Evolutionary conservation across 2,797 vertebrate genomes (phyloP).

Genomic region (Falco naumanni): DNA sequence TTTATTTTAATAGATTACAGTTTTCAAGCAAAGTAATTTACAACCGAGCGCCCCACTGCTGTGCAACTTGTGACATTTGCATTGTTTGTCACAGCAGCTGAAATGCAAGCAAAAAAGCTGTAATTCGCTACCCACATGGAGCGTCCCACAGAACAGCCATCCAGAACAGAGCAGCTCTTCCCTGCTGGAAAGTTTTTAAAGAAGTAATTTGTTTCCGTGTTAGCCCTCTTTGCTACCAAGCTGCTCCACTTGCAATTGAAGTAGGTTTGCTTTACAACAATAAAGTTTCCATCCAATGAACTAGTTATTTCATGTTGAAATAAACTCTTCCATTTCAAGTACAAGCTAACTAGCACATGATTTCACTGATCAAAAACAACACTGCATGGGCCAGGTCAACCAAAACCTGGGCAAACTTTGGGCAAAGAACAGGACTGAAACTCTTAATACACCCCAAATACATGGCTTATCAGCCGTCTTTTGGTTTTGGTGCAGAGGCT

Average conservation of each 20-base stretch:
- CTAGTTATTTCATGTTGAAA: not conserved
- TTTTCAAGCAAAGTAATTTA: not conserved
- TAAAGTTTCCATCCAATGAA: not conserved
- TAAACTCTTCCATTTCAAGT: not conserved
- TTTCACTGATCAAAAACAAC: not conserved
- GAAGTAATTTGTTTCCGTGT: not conserved
- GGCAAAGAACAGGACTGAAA: not conserved
- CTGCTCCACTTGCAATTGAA: not conserved
- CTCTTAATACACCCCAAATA: not conserved
- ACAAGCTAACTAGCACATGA: not conserved
- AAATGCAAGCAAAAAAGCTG: not conserved
- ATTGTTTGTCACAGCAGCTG: not conserved
- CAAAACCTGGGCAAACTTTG: not conserved
- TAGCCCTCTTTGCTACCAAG: not conserved
- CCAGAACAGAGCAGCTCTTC: not conserved
- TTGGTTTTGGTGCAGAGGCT: not conserved
- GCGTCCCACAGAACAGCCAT: not conserved
- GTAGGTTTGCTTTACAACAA: not conserved
- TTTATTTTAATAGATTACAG: not conserved
- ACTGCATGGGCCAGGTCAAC: rapidly evolving
- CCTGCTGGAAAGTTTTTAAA: not conserved
- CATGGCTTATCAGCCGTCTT: not conserved
- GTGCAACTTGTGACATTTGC: rapidly evolving
- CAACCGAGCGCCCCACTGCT: not conserved
- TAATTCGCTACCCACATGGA: not conserved